These are phyloP conservation scores for Oophaga pumilio DNA, from an alignment of 2,113 vertebrate genomes.

Conservation along the genomic window DNA sequence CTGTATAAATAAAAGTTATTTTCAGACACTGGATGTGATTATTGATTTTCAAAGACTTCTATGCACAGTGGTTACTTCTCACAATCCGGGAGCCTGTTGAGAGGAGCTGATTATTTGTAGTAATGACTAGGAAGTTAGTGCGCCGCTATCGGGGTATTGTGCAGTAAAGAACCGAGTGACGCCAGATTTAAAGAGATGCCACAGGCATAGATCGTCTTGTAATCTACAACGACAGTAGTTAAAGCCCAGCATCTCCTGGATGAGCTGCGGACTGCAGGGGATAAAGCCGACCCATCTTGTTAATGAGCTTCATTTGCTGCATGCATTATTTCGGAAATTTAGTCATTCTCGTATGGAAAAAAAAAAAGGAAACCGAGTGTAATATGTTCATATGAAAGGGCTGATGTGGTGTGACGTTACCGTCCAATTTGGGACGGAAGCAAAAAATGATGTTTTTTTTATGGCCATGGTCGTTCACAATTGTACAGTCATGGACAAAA, in stretches of 20 bases:
- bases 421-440: neutral
- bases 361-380: neutral
- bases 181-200: constrained; percentile 47
- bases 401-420: neutral
- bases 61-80: constrained; percentile 19
- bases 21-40: constrained; percentile 49
- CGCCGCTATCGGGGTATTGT: constrained; percentile 6
- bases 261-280: constrained; percentile 17
- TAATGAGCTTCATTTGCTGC: constrained; percentile 42
- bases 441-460: neutral
- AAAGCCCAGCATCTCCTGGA: constrained; percentile 29
- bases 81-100: constrained; percentile 17
- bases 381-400: too few species aligned
- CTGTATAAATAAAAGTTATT: constrained; percentile 57
- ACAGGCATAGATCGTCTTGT: constrained; percentile 31
- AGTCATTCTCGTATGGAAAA: neutral
- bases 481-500: too few species aligned
- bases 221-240: constrained; percentile 41
- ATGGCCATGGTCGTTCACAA: too few species aligned
- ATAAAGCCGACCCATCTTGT: constrained; percentile 14
- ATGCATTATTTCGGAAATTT: neutral
- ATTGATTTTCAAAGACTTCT: constrained; percentile 54
- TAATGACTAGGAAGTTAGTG: constrained; percentile 44
- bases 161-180: constrained; percentile 18
- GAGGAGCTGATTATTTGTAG: constrained; percentile 52